phyloP scores from a whole-genome alignment of 2,888 invertebrate genomes.

The Apodemia zela region DNA sequence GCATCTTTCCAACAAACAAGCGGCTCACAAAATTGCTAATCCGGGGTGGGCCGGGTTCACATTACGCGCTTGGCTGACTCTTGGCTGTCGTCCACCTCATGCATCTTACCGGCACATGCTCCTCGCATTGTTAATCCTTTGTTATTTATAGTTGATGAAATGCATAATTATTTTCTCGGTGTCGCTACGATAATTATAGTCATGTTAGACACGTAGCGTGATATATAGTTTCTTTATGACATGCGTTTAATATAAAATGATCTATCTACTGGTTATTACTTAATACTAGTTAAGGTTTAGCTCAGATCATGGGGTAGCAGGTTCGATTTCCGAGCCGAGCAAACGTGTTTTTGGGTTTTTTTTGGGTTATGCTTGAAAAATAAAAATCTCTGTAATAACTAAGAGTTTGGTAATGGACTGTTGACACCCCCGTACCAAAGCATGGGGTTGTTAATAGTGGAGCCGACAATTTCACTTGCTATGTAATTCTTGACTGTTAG shows the following conservation, averaged over 20 bases:
- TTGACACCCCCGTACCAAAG: too few species aligned
- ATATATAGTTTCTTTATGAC: slow-evolving; percentile 3
- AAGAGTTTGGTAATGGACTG: too few species aligned
- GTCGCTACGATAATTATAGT: slow-evolving; percentile 46
- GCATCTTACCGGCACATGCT: slow-evolving; percentile 48
- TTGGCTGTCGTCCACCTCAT: slow-evolving; percentile 64
- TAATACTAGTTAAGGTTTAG: too few species aligned
- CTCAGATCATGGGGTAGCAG: not conserved
- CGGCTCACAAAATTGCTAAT: slow-evolving; percentile 59
- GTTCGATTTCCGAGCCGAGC: not conserved
- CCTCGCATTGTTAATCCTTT: slow-evolving; percentile 59
- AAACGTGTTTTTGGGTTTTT: not conserved
- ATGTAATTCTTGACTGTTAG: too few species aligned
- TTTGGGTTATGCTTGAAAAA: too few species aligned
- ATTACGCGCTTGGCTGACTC: slow-evolving; percentile 55
- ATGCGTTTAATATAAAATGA: not conserved
- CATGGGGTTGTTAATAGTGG: too few species aligned
- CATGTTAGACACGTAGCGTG: slow-evolving; percentile 5
- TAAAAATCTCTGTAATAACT: too few species aligned
- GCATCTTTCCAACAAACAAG: slow-evolving; percentile 43
- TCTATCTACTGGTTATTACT: not conserved
- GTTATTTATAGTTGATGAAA: slow-evolving; percentile 55
- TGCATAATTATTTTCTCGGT: slow-evolving; percentile 40
- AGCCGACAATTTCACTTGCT: too few species aligned
- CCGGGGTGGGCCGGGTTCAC: slow-evolving; percentile 40